These are phyloP conservation scores for Scyliorhinus canicula DNA, from an alignment of 2,797 vertebrate species.

Conservation along the genomic window DNA sequence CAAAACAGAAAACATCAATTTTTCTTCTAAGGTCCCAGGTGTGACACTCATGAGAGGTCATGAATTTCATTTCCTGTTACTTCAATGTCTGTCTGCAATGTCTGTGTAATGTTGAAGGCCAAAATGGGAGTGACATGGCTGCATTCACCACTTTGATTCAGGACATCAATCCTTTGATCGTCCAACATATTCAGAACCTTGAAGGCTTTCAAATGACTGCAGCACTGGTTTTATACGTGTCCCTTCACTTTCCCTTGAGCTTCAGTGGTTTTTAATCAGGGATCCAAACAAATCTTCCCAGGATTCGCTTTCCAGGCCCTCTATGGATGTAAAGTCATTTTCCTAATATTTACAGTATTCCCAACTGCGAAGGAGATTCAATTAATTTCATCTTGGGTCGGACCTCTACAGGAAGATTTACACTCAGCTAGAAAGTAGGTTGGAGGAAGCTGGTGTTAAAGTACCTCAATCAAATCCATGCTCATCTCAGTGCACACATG, in stretches of 20 bases:
- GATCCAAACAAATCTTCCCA: background rate
- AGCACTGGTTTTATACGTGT: background rate
- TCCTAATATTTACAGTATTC: background rate
- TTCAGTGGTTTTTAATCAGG: background rate
- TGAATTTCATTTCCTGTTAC: background rate
- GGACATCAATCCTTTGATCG: background rate
- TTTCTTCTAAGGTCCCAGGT: background rate
- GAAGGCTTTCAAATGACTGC: background rate
- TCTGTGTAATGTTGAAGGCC: background rate
- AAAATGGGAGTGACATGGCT: background rate
- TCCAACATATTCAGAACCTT: background rate
- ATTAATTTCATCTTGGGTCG: background rate
- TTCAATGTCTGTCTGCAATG: background rate
- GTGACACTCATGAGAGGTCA: background rate
- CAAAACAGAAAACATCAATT: slow-evolving; percentile 9
- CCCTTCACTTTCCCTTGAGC: background rate
- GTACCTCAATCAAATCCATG: background rate
- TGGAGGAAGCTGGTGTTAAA: background rate
- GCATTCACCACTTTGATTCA: background rate
- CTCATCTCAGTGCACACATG: background rate
- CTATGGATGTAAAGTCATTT: background rate
- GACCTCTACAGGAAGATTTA: background rate
- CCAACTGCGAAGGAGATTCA: background rate
- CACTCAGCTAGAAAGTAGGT: background rate
- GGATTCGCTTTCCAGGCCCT: background rate